Conservation (phyloP, 1,140 invertebrate species). For the Hestina assimilis region DNA sequence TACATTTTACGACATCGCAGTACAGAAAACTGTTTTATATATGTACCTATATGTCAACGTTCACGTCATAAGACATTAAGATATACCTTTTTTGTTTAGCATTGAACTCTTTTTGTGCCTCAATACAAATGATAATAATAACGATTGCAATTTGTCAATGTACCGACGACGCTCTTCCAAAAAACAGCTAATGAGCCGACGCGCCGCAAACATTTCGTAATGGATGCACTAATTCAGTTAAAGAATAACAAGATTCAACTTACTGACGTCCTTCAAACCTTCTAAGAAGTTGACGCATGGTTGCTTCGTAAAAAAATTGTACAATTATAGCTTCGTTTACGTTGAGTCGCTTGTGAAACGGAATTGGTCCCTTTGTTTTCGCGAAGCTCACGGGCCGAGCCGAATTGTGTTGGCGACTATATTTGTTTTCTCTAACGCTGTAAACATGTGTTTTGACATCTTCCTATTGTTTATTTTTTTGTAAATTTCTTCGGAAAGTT, state of each 20-base stretch:
- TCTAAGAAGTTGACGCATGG: conserved; percentile 62
- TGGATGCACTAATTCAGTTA: conserved; percentile 49
- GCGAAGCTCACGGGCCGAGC: conserved; percentile 36
- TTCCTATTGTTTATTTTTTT: conserved; percentile 33
- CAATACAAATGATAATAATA: conserved; percentile 33
- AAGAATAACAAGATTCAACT: conserved; percentile 44
- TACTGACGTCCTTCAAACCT: conserved; percentile 52
- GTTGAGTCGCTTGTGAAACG: conserved; percentile 45
- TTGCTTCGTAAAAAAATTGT: conserved; percentile 41
- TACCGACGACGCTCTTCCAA: conserved; percentile 33
- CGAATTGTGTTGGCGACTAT: conserved; percentile 54
- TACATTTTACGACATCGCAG: too few relatives aligned
- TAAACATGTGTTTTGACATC: conserved; percentile 56
- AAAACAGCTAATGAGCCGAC: conserved; percentile 50
- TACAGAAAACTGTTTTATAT: neutral
- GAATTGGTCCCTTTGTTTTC: conserved; percentile 58
- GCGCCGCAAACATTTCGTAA: conserved; percentile 42
- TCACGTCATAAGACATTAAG: neutral
- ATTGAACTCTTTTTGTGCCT: conserved; percentile 24
- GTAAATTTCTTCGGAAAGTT: conserved; percentile 12
- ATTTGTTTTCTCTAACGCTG: conserved; percentile 41
- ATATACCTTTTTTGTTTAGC: conserved; percentile 10
- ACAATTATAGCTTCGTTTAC: conserved; percentile 63
- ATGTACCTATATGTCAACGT: neutral
- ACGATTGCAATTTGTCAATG: conserved; percentile 51